Percentiles rank a stretch among this genome's conserved stretches.
phyloP scores from a whole-genome alignment of 2,113 vertebrate species.

The Geococcyx californianus region DNA sequence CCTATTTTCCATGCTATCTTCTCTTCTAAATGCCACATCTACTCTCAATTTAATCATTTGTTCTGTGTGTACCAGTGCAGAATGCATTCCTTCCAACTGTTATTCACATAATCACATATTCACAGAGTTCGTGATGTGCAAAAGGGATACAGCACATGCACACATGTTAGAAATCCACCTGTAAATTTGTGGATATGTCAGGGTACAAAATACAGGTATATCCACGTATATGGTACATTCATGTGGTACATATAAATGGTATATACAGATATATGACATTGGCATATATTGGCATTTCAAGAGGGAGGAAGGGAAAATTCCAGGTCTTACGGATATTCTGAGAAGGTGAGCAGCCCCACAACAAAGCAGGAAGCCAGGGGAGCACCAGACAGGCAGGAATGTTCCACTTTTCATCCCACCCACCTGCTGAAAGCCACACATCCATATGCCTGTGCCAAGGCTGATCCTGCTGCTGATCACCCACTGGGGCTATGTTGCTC shows the following conservation, averaged over 20 bases:
- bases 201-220: rapidly evolving
- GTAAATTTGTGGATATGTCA: rapidly evolving
- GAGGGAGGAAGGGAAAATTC: too few relatives aligned
- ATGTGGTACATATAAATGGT: neutral
- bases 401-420: neutral
- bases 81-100: neutral
- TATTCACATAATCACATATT: neutral
- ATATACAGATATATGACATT: neutral
- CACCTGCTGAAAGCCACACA: rapidly evolving
- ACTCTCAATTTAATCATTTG: too few relatives aligned
- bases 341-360: rapidly evolving
- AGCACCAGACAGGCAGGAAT: neutral
- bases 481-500: neutral
- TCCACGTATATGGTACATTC: rapidly evolving
- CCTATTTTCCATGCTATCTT: neutral
- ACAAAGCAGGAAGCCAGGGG: neutral
- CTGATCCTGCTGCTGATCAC: neutral
- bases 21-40: too few relatives aligned
- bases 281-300: neutral
- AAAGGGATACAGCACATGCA: neutral
- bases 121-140: rapidly evolving
- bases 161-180: neutral
- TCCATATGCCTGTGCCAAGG: neutral
- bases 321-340: neutral
- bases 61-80: rapidly evolving